Percentiles rank a stretch among this genome's conserved stretches.
Evolutionary conservation across 92 coral and sea anemone genomes (phyloP).

Genomic region (Blastomussa wellsi): DNA sequence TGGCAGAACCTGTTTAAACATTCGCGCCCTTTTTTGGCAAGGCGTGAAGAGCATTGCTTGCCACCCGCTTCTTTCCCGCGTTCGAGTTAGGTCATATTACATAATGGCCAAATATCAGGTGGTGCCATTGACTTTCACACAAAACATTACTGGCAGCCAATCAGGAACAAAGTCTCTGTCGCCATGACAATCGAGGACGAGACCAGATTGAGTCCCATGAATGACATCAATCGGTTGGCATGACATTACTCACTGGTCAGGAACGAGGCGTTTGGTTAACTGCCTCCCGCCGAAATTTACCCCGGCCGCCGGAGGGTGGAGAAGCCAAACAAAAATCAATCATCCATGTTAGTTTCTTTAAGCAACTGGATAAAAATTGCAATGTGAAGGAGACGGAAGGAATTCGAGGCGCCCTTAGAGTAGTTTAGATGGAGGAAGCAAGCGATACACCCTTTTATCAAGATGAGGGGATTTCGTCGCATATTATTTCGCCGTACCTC

Average conservation of each 20-base stretch:
- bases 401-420: slow-evolving; percentile 57
- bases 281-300: slow-evolving; percentile 41
- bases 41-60: neutral
- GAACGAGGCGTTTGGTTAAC: slow-evolving; percentile 40
- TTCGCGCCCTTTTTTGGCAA: slow-evolving; percentile 32
- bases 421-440: slow-evolving; percentile 91
- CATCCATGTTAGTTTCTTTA: slow-evolving; percentile 41
- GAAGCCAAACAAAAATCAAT: slow-evolving; percentile 27
- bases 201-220: slow-evolving; percentile 40
- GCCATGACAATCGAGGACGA: slow-evolving; percentile 61
- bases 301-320: slow-evolving; percentile 33
- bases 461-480: slow-evolving; percentile 90
- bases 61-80: slow-evolving; percentile 62
- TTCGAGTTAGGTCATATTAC: slow-evolving; percentile 80
- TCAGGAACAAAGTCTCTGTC: slow-evolving; percentile 31
- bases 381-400: slow-evolving; percentile 40
- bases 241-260: slow-evolving; percentile 63
- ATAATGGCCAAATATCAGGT: slow-evolving; percentile 75
- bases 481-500: slow-evolving; percentile 88
- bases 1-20: slow-evolving; percentile 6
- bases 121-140: slow-evolving; percentile 55
- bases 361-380: slow-evolving; percentile 24
- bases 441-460: slow-evolving; percentile 94
- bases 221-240: slow-evolving; percentile 67
- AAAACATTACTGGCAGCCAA: slow-evolving; percentile 63